phyloP scores from a whole-genome alignment of 2,888 invertebrate genomes.

The Dione juno region DNA sequence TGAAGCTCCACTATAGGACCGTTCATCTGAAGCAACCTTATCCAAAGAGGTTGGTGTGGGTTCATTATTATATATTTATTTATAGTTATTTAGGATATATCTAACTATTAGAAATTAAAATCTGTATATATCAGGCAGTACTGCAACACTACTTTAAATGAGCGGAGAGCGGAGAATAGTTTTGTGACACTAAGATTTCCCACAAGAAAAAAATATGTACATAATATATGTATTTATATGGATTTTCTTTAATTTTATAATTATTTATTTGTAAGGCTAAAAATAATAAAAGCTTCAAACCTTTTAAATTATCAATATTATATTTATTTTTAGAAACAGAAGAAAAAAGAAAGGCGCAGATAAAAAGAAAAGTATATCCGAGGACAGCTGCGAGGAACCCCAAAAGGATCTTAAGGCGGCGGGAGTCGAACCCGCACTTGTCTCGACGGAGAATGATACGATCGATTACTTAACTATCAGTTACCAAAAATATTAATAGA shows the following conservation, averaged over 20 bases:
- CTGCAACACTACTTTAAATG: too few species aligned
- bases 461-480: constrained; percentile 34
- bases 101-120: too few species aligned
- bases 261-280: too few species aligned
- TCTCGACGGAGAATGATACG: constrained; percentile 13
- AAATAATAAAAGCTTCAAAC: too few species aligned
- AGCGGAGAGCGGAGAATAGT: too few species aligned
- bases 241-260: too few species aligned
- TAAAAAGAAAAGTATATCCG: constrained; percentile 24
- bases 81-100: not conserved
- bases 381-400: constrained; percentile 24
- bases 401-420: not conserved
- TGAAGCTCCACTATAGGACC: constrained; percentile 74
- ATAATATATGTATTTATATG: too few species aligned
- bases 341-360: constrained; percentile 56
- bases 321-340: constrained; percentile 51
- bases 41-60: constrained; percentile 64
- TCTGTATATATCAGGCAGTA: too few species aligned
- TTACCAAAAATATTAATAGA: constrained; percentile 35
- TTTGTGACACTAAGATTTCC: too few species aligned
- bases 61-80: not conserved
- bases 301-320: too few species aligned
- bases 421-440: constrained; percentile 21
- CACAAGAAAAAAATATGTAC: too few species aligned
- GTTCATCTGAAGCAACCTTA: constrained; percentile 75